Conservation (phyloP, 2,888 invertebrate species). For the Diadromus collaris region DNA sequence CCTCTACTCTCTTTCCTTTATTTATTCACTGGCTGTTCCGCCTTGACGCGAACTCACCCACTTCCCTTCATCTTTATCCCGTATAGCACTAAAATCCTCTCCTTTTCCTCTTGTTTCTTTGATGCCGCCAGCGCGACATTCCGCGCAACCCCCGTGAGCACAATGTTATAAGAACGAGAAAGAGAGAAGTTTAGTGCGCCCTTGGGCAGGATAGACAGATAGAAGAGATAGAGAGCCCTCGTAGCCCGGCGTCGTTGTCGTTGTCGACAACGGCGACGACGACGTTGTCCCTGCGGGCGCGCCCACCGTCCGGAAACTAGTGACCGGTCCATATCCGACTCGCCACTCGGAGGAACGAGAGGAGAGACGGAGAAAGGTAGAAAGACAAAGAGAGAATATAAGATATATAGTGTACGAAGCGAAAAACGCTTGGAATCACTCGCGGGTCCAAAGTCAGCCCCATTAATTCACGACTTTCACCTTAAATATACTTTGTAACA, state of each 20-base stretch:
- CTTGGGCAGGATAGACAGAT: slow-evolving; percentile 59
- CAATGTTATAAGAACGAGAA: slow-evolving; percentile 52
- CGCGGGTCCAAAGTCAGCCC: slow-evolving; percentile 42
- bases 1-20: slow-evolving; percentile 19
- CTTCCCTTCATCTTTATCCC: slow-evolving; percentile 27
- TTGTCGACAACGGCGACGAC: slow-evolving; percentile 47
- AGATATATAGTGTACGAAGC: slow-evolving; percentile 19
- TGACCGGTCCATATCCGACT: slow-evolving; percentile 81
- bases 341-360: slow-evolving; percentile 57
- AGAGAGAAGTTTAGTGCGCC: slow-evolving; percentile 56
- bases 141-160: slow-evolving; percentile 38
- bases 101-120: slow-evolving; percentile 13
- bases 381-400: slow-evolving; percentile 37
- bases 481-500: slow-evolving; percentile 40
- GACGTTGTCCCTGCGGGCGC: slow-evolving; percentile 63
- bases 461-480: slow-evolving; percentile 37
- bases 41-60: slow-evolving; percentile 10
- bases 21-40: slow-evolving; percentile 43
- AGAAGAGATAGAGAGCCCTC: slow-evolving; percentile 55
- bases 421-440: slow-evolving; percentile 50
- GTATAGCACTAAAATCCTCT: slow-evolving; percentile 40
- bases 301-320: slow-evolving; percentile 70
- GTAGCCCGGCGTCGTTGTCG: slow-evolving; percentile 44
- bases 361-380: slow-evolving; percentile 28
- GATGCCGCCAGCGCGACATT: slow-evolving; percentile 20